A percentile compares a stretch with the other conserved stretches of the same genome.
Evolutionary conservation across 2,888 invertebrate species (phyloP).

Genomic region (Eristalinus aeneus): DNA sequence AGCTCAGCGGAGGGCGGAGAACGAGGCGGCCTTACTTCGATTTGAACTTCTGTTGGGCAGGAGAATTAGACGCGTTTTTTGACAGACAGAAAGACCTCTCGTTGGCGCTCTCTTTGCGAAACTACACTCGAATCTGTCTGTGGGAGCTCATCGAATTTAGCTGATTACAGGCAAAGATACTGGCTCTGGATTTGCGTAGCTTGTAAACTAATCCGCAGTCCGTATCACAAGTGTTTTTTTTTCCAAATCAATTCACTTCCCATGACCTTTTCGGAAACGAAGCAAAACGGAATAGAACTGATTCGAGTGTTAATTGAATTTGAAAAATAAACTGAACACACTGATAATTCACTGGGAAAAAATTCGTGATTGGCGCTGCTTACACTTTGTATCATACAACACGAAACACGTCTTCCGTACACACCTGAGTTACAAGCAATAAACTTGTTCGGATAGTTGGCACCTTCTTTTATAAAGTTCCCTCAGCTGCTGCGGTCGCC

Average conservation of each 20-base stretch:
- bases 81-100: not conserved
- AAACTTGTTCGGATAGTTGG: constrained; percentile 53
- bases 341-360: not conserved
- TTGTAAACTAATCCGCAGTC: constrained; percentile 9
- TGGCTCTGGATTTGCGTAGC: constrained; percentile 44
- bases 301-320: not conserved
- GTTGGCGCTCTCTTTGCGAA: constrained; percentile 36
- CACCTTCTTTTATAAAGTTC: constrained; percentile 56
- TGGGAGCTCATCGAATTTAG: constrained; percentile 12
- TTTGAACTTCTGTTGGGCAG: not conserved
- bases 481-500: not conserved
- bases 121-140: constrained; percentile 44
- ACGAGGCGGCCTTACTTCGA: not conserved
- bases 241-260: not conserved
- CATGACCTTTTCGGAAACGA: not conserved
- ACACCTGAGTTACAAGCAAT: constrained; percentile 55
- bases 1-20: not conserved
- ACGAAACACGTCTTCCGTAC: constrained; percentile 44
- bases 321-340: not conserved
- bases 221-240: not conserved
- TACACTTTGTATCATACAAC: constrained; percentile 33
- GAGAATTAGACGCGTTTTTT: not conserved
- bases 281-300: not conserved
- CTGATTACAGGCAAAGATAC: constrained; percentile 8
- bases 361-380: not conserved